These are phyloP conservation scores for Anomalospiza imberbis DNA, from an alignment of 2,797 vertebrate species.

Conservation along the genomic window DNA sequence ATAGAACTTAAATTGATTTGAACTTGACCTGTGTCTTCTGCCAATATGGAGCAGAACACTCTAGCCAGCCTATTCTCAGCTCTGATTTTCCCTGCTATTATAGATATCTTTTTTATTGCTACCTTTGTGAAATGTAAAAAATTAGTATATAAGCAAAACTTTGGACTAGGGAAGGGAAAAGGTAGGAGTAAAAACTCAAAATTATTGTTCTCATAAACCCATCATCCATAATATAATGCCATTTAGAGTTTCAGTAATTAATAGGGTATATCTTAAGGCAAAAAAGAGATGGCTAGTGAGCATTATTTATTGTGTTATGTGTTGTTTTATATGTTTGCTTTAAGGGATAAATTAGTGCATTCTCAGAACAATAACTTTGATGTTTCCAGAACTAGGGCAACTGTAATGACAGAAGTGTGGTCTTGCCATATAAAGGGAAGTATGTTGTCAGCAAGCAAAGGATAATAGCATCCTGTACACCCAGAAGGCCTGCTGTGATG, in stretches of 20 bases:
- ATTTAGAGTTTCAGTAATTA: slow-evolving; percentile 16
- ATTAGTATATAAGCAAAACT: neutral
- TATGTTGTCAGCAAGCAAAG: slow-evolving; percentile 32
- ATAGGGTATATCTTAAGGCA: slow-evolving; percentile 1
- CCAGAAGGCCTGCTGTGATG: slow-evolving; percentile 33
- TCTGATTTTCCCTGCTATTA: neutral
- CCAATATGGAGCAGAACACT: neutral
- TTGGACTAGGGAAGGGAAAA: neutral
- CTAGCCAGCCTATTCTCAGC: neutral
- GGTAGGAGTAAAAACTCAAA: neutral
- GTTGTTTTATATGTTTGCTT: slow-evolving; percentile 56
- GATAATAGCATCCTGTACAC: slow-evolving; percentile 23
- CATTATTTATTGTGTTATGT: slow-evolving; percentile 8
- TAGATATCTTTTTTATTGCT: neutral
- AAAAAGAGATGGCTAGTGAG: neutral
- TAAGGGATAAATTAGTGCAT: slow-evolving; percentile 54
- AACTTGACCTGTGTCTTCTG: neutral
- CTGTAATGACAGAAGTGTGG: slow-evolving; percentile 40
- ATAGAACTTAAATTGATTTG: neutral
- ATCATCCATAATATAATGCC: neutral
- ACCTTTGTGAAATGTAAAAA: neutral
- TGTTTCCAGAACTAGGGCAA: slow-evolving; percentile 45
- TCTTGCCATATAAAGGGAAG: slow-evolving; percentile 10
- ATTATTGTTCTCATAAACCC: neutral
- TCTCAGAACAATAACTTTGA: slow-evolving; percentile 53